Evolutionary conservation across 1,140 invertebrate genomes (phyloP).

Genomic region (Drosophila serrata): DNA sequence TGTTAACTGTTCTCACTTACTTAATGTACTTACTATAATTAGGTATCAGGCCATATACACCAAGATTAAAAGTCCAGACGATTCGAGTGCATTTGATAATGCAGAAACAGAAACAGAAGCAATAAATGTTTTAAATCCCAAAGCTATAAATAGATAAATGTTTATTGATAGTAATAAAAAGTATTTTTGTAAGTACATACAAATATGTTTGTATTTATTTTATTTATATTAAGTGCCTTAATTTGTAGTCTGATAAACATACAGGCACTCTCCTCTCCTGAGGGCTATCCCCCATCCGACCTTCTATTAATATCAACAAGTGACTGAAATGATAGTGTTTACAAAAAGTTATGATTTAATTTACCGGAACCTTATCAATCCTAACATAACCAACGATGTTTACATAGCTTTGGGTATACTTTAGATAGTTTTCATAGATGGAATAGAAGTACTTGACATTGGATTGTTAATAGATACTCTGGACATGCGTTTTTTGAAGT

Average conservation of each 20-base stretch:
- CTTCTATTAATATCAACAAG: background rate
- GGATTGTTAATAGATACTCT: background rate
- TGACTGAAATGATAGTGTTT: background rate
- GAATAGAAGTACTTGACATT: conserved; percentile 14
- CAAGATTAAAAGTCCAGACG: conserved; percentile 23
- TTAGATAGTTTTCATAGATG: background rate
- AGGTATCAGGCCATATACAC: conserved; percentile 22
- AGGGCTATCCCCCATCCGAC: background rate
- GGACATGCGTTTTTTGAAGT: background rate
- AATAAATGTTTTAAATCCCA: conserved; percentile 12
- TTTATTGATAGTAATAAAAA: conserved; percentile 1
- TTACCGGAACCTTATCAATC: conserved; percentile 15
- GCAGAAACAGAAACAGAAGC: conserved; percentile 3
- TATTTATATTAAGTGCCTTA: too few relatives aligned
- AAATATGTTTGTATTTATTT: background rate
- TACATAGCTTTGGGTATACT: conserved; percentile 17
- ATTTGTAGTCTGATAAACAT: conserved; percentile 1
- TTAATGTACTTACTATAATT: conserved; percentile 19
- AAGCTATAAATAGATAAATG: background rate
- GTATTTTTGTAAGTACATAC: too few relatives aligned
- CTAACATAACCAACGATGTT: conserved; percentile 11
- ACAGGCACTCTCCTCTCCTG: background rate
- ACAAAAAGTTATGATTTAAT: conserved; percentile 33
- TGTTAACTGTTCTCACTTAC: background rate
- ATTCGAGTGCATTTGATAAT: conserved; percentile 35